A percentile compares a stretch with the other conserved stretches of the same genome.
phyloP scores from a whole-genome alignment of 1,140 invertebrate species.

The Drosophila kanapiae region DNA sequence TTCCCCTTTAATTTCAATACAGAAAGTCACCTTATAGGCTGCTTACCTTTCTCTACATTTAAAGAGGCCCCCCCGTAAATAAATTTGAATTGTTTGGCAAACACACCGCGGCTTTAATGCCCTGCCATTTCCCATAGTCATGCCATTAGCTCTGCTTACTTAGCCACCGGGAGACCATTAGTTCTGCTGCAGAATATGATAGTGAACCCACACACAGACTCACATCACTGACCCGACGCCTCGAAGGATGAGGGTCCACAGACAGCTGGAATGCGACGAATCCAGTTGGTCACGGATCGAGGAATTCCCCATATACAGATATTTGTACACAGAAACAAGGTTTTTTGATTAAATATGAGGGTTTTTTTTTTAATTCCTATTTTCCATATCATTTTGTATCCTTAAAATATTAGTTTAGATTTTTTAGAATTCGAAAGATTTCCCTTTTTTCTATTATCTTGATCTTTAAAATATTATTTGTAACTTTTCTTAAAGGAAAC shows the following conservation, averaged over 20 bases:
- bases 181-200: conserved; percentile 25
- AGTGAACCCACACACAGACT: conserved; percentile 3
- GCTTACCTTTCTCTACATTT: background rate
- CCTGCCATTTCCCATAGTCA: conserved; percentile 12
- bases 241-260: conserved; percentile 30
- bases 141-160: conserved; percentile 41
- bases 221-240: background rate
- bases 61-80: conserved; percentile 13
- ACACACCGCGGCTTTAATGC: conserved; percentile 18
- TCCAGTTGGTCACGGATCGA: conserved; percentile 61
- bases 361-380: background rate
- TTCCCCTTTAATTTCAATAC: background rate
- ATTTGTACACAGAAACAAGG: conserved; percentile 8
- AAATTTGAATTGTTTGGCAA: conserved; percentile 45
- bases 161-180: conserved; percentile 34
- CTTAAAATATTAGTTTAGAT: background rate
- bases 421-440: background rate
- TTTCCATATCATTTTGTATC: background rate
- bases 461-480: background rate
- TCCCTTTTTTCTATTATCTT: background rate
- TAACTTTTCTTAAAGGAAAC: background rate
- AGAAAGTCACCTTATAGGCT: background rate
- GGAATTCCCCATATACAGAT: background rate
- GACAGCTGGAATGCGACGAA: conserved; percentile 63
- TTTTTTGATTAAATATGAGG: background rate